Conservation (phyloP, 2,888 invertebrate genomes). For the Amblyjoppa proteus region DNA sequence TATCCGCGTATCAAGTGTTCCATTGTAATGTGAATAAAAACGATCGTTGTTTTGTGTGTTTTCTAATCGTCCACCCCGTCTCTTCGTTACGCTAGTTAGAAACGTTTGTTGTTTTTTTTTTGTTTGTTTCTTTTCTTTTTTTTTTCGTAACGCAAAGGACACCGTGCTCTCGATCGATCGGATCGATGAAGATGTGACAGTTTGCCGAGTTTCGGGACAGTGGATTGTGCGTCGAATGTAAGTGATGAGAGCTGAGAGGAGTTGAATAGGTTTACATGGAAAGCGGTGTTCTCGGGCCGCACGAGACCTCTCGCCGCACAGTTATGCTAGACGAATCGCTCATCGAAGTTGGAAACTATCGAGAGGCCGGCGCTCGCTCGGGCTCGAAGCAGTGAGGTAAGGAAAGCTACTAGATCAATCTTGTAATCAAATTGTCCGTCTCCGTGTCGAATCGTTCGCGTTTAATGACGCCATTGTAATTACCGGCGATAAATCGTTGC, state of each 20-base stretch:
- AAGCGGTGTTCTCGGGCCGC: conserved; percentile 43
- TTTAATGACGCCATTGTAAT: conserved; percentile 10
- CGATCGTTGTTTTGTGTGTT: not conserved
- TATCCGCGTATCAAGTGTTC: not conserved
- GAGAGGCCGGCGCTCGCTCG: not conserved
- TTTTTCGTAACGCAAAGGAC: not conserved
- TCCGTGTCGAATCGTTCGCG: not conserved
- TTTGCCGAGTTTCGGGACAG: conserved; percentile 16
- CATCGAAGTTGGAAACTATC: conserved; percentile 1
- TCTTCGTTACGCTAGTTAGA: not conserved
- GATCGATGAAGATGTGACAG: conserved; percentile 17
- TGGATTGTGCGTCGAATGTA: conserved; percentile 12
- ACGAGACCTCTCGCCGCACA: not conserved
- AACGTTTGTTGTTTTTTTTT: not conserved
- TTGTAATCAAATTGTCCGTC: not conserved
- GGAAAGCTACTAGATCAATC: not conserved
- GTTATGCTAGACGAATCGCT: conserved; percentile 12
- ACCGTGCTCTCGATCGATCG: not conserved
- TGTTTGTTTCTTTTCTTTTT: not conserved
- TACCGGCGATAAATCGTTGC: conserved; percentile 19
- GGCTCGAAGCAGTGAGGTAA: conserved; percentile 7
- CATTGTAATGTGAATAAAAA: conserved; percentile 7
- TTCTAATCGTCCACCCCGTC: conserved; percentile 3
- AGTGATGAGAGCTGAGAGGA: conserved; percentile 24
- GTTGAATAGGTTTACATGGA: conserved; percentile 40